Base-by-base conservation (phyloP, 2,888 invertebrate genomes). In the Harmothoe impar region DNA sequence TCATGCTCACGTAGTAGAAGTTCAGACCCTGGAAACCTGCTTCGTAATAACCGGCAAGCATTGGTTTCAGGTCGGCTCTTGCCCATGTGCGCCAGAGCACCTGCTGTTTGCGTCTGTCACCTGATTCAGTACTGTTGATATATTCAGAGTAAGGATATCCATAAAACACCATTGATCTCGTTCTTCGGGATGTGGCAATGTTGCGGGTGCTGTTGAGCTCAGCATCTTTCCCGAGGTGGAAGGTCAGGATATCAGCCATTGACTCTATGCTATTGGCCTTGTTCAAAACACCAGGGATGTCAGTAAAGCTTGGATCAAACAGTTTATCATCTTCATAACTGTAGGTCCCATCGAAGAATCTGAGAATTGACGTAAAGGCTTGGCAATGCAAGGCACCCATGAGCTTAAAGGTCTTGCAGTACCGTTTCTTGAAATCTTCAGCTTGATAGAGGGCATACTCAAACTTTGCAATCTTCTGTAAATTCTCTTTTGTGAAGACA, bases 271-370 rank as follows among this genome's bases (percentile, higher is more conserved):
- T 31, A 56, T 90, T 31, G 10, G 92, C 92, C n/a, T 78, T 51
- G 25, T 29, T 29, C 7, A 92, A 12, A n/a, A 91, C 90, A 29
- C 81, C 52, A n/a, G 89, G 89, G 23, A 92, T 90, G 29, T 91
- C 88, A 20, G 52, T 85, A 51, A 92, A 92, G 15, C 86, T 89
- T n/a, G 92, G 90, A 89, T 92, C 92, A 90, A 89, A 90, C 33
- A 92, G 90, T 52, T 90, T 62, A n/a, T 90, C 90, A 85, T 90
- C 51, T 17, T 84, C 52, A 56, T 17, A 72, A 20, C 88, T 5
- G 52, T 84, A 90, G 3, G 89, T 89, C 51, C 92, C 92, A 78
- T 92, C 92, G 51, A 92, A 92, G 81, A 89, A 92, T 17, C 91
- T 43, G 0, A 91, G 54, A 35, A 91, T 78, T 3, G 91, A 91